These are phyloP conservation scores for Coregonus suidteri DNA, from an alignment of 2,797 vertebrate species.

Conservation along the genomic window DNA sequence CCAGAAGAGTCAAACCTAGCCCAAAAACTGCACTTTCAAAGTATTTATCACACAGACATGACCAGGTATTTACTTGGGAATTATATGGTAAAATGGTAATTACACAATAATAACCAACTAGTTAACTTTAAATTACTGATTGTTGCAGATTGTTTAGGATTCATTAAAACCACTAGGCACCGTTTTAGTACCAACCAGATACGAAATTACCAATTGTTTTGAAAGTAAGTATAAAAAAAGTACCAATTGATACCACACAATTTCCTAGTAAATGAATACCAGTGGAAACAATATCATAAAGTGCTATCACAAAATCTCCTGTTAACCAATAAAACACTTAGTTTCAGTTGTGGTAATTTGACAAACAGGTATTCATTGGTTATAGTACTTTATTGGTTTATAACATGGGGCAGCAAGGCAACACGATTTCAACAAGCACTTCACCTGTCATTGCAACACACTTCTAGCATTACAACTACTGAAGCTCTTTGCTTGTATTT, in stretches of 20 bases:
- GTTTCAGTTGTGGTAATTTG: not conserved
- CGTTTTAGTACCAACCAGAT: not conserved
- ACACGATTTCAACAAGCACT: not conserved
- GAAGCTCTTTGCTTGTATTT: not conserved
- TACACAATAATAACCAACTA: not conserved
- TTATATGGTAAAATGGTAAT: not conserved
- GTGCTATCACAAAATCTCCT: not conserved
- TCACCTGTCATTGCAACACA: conserved; percentile 5
- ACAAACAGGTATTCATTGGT: not conserved
- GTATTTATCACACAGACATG: not conserved
- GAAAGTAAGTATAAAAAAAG: not conserved
- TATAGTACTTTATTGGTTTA: not conserved
- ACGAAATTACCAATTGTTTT: not conserved
- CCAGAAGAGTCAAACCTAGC: not conserved
- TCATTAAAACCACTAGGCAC: not conserved
- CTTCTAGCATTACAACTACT: not conserved
- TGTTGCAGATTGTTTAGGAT: not conserved
- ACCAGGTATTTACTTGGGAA: not conserved
- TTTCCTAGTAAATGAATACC: not conserved
- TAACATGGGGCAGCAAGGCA: not conserved
- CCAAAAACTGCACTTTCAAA: not conserved
- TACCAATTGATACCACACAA: too few relatives aligned
- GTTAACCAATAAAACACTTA: not conserved
- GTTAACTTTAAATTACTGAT: too few relatives aligned
- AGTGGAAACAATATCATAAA: not conserved